Percentiles rank a stretch among this genome's conserved stretches.
phyloP scores from a whole-genome alignment of 2,888 invertebrate species.

The Aquatica leii region DNA sequence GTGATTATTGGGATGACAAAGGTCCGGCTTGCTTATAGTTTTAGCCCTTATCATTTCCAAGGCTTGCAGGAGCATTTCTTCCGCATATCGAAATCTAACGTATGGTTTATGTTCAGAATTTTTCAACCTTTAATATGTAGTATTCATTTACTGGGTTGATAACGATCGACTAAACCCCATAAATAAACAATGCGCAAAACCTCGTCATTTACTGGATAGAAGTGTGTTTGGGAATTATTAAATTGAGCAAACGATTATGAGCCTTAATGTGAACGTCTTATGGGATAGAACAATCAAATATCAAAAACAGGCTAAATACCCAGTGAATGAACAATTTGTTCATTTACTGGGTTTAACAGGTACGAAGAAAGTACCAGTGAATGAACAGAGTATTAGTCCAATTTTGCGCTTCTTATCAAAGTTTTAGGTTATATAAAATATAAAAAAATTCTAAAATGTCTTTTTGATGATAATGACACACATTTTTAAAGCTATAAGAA shows the following conservation, averaged over 20 bases:
- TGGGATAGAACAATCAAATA: neutral
- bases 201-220: neutral
- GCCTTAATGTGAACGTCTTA: neutral
- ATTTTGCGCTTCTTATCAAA: too few species aligned
- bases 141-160: neutral
- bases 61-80: too few species aligned
- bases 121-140: neutral
- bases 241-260: neutral
- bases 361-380: neutral
- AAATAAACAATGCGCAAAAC: neutral
- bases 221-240: neutral
- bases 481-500: too few species aligned
- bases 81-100: neutral
- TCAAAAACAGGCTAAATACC: neutral
- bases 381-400: neutral
- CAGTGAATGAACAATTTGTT: conserved; percentile 4
- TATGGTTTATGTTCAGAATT: neutral
- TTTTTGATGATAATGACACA: too few species aligned
- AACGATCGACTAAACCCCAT: neutral
- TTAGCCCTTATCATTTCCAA: neutral
- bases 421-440: too few species aligned
- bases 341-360: neutral
- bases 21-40: neutral
- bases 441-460: too few species aligned
- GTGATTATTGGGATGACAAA: neutral